These are phyloP conservation scores for Volucella inanis DNA, from an alignment of 2,888 invertebrate species.

Conservation along the genomic window DNA sequence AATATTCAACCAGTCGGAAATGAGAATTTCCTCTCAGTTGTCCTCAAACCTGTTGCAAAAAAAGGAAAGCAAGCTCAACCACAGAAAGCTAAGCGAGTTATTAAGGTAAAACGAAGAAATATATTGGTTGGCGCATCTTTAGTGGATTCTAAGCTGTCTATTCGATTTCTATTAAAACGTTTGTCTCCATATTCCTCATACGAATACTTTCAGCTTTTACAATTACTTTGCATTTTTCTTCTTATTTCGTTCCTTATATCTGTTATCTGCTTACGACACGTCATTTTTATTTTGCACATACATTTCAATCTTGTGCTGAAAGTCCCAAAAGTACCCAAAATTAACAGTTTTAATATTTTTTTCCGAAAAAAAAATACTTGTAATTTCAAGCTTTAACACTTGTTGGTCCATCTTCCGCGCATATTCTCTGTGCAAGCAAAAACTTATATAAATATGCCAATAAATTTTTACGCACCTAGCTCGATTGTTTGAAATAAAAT, in stretches of 20 bases:
- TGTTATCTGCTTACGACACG: conserved; percentile 39
- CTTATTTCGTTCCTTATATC: not conserved
- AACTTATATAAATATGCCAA: not conserved
- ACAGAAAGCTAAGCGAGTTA: conserved; percentile 80
- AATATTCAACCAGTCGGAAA: conserved; percentile 83
- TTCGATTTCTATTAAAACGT: not conserved
- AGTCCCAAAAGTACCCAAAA: not conserved
- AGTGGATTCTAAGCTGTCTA: conserved; percentile 10
- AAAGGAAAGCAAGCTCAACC: conserved; percentile 81
- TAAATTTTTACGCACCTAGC: not conserved
- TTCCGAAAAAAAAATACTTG: no score
- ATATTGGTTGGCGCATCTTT: not conserved
- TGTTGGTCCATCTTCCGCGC: conserved; percentile 1
- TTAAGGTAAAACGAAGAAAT: conserved; percentile 79
- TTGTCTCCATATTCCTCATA: not conserved
- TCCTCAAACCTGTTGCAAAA: conserved; percentile 86
- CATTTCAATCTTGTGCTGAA: not conserved
- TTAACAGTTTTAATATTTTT: not conserved
- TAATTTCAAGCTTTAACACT: not conserved
- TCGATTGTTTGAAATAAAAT: not conserved
- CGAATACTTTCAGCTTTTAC: conserved; percentile 5
- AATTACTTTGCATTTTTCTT: conserved; percentile 1
- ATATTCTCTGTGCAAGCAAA: conserved; percentile 28
- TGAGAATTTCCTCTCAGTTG: conserved; percentile 85
- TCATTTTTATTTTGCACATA: not conserved